A percentile compares a stretch with the other conserved stretches of the same genome.
phyloP scores from a whole-genome alignment of 1,140 invertebrate species.

The Hesperophylax magnus region DNA sequence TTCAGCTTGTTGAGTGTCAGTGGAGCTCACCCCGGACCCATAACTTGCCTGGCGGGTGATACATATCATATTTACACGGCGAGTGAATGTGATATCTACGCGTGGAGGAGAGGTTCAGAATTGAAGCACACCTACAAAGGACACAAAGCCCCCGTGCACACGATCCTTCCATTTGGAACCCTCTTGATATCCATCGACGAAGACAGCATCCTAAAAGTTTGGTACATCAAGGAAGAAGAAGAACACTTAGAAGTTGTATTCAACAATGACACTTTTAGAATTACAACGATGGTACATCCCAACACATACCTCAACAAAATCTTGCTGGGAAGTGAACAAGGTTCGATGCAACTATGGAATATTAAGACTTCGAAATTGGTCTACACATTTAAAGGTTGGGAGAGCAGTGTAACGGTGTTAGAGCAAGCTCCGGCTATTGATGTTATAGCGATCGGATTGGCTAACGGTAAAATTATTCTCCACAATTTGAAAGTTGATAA shows the following conservation, averaged over 20 bases:
- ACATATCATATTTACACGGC: conserved; percentile 88
- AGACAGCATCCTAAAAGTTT: conserved; percentile 83
- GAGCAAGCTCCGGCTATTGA: conserved; percentile 92
- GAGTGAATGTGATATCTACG: conserved; percentile 83
- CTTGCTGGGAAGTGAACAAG: conserved; percentile 92
- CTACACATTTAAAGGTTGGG: conserved; percentile 87
- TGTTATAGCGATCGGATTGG: conserved; percentile 89
- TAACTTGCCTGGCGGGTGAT: conserved; percentile 87
- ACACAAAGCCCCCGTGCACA: conserved; percentile 80
- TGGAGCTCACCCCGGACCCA: conserved; percentile 84
- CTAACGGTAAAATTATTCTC: conserved; percentile 85
- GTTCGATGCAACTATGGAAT: conserved; percentile 92
- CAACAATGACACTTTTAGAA: conserved; percentile 79
- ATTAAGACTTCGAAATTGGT: conserved; percentile 84
- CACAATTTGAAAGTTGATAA: conserved; percentile 93
- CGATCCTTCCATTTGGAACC: conserved; percentile 89
- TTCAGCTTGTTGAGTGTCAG: conserved; percentile 89
- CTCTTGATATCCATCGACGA: conserved; percentile 91
- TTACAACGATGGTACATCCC: conserved; percentile 89
- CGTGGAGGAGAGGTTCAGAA: conserved; percentile 91
- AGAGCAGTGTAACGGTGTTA: conserved; percentile 77
- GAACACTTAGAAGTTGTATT: conserved; percentile 81
- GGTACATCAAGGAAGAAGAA: conserved; percentile 86
- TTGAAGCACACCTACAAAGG: conserved; percentile 87
- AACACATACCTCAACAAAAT: conserved; percentile 96